These are phyloP conservation scores for Tenebrio molitor DNA, from an alignment of 1,140 invertebrate genomes.

Conservation along the genomic window DNA sequence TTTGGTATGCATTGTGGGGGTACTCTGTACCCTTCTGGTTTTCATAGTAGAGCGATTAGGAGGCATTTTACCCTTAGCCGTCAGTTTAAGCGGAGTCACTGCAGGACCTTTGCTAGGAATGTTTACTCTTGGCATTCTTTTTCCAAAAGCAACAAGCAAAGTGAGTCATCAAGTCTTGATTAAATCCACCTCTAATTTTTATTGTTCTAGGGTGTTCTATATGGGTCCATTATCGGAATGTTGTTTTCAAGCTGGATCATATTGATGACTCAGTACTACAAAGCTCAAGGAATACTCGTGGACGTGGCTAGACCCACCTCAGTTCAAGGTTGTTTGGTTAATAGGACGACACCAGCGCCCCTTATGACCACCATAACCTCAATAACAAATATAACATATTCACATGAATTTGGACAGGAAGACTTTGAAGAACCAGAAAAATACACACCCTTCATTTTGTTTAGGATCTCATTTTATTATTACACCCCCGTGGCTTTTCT, in stretches of 20 bases:
- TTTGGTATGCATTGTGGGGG: constrained; percentile 72
- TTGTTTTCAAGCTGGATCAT: constrained; percentile 23
- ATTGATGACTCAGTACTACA: constrained; percentile 52
- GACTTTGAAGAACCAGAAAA: background rate
- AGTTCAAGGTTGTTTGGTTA: constrained; percentile 48
- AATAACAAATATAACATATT: background rate
- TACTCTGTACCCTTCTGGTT: constrained; percentile 72
- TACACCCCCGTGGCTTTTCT: constrained; percentile 59
- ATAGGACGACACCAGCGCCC: constrained; percentile 1
- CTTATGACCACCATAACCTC: too few relatives aligned
- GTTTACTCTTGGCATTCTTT: constrained; percentile 77
- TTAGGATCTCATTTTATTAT: constrained; percentile 61
- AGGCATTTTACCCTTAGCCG: constrained; percentile 72
- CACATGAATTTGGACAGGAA: background rate
- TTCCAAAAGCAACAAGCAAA: constrained; percentile 74
- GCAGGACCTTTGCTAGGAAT: constrained; percentile 76
- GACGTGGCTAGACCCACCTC: constrained; percentile 53
- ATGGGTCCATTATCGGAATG: constrained; percentile 50
- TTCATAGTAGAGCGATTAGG: constrained; percentile 75
- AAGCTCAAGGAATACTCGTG: constrained; percentile 47
- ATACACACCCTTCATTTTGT: constrained; percentile 52
- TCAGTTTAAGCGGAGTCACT: constrained; percentile 75
- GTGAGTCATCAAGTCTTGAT: constrained; percentile 59
- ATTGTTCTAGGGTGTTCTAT: constrained; percentile 55
- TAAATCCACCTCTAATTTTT: constrained; percentile 17